Evolutionary conservation across 2,888 invertebrate species (phyloP), one percentile per base, ranked within the genome.

Genomic region (Melangyna quadrimaculata): DNA sequence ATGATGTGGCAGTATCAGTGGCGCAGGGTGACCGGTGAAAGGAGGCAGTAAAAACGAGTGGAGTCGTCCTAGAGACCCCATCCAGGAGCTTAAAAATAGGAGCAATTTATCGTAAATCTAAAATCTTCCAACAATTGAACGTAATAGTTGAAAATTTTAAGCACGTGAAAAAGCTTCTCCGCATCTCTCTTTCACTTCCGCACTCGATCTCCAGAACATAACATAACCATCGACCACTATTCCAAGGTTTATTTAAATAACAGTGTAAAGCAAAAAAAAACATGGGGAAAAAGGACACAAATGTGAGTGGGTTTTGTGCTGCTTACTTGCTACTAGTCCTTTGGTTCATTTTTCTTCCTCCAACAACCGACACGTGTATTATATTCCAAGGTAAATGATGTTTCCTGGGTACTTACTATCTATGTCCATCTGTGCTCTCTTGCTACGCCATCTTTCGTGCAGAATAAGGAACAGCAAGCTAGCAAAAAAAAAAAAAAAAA

Each of bases 31-130:
- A 3, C 12, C 27, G 19, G 29, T 27, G 27, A 53, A n/a, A 27
- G n/a, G 8, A 27, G 32, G 17, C 32, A 9, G 8, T 2, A 22
- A 74, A 2, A 12, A 48, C 22, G 6, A 32, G 10, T 48, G 40
- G 19, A 55, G 27, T 32, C 27, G 2, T 55, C 61, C 29, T 32
- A 45, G 37, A 35, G n/a, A n/a, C n/a, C n/a, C 27, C 61, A 55
- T 29, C 32, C 32, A 17, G 51, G 43, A 35, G 27, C 37, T 17
- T 6, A 74, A 27, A 37, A 78, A 40, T 51, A 40, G 67, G 29
- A 78, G 51, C 71, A 80, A 84, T 84, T 80, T 80, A 84, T 79
- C 75, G 84, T 79, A 59, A 65, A 77, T 84, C 80, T 72, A 69
- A 72, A 84, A 75, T 75, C 80, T 67, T 75, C 67, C 75, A 69